Evolutionary conservation across 2,888 invertebrate genomes (phyloP), one percentile per base, ranked within the genome.

Genomic region (Ormyrus rosae): DNA sequence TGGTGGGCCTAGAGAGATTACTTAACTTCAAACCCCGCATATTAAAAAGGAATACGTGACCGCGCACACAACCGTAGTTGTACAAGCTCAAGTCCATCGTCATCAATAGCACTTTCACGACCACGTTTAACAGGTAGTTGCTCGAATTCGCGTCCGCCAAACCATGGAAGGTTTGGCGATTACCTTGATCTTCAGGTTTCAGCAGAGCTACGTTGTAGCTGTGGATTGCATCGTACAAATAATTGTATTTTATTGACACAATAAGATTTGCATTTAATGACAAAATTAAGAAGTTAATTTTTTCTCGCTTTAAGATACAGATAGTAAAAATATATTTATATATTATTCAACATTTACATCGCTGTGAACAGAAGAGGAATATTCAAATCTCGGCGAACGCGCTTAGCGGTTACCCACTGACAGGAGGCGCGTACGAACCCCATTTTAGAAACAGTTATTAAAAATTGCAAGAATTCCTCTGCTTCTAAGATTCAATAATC

Each of bases 31-130:
- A 94, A 0, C 94, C 94, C 58, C 91, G 90, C 93, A 95, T 94
- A 87, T 95, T 95, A 83, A 95, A 94, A 0, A 95, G 91, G 86
- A 95, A 93, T 48, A 95, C 91, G 82, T 93, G 92, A 0, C 95
- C 95, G 0, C 92, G 92, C 9, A 92, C 92, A 5, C 94, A 93
- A 2, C 95, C 94, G 5, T 93, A 90, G 71, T 92, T 91, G 84
- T 91, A 91, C 0, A 94, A 88, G 78, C 93, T 93, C 13, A 92
- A 92, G 86, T 95, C 94, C 8, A 93, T 90, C 61, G 93, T 91
- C 93, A 94, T 93, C 84, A 92, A 91, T 83, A 94, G 91, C 55
- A 94, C 88, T 86, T 93, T 94, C 84, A 93, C 92, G 9, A 93
- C 93, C 53, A 92, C 90, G 83, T 93, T 93, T 83, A 94, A 92